Conservation (phyloP, 2,113 vertebrate genomes). For the Mohoua ochrocephala region DNA sequence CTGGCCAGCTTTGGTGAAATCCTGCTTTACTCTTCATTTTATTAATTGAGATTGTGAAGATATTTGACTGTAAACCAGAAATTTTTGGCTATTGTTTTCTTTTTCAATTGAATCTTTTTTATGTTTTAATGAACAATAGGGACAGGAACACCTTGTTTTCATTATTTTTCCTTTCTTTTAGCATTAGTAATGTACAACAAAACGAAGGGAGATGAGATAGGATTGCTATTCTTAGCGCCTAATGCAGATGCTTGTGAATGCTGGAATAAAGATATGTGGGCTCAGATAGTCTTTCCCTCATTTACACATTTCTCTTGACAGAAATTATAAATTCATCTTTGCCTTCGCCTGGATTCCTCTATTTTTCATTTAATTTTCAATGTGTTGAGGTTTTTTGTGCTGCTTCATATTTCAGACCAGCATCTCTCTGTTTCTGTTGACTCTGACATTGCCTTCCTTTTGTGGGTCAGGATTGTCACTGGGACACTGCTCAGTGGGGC, state of each 20-base stretch:
- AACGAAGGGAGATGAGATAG: conserved; percentile 26
- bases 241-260: not conserved
- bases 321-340: conserved; percentile 8
- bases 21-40: not conserved
- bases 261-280: not conserved
- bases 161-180: conserved; percentile 8
- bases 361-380: not conserved
- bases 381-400: not conserved
- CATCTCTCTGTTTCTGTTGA: not conserved
- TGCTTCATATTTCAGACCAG: not conserved
- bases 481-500: not conserved
- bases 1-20: not conserved
- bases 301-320: not conserved
- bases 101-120: not conserved
- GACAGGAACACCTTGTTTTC: not conserved
- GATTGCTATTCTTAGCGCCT: conserved; percentile 1
- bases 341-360: not conserved
- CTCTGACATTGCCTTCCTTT: not conserved
- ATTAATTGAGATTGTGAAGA: not conserved
- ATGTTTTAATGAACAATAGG: not conserved
- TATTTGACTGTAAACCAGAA: not conserved
- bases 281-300: not conserved
- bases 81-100: not conserved
- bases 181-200: not conserved
- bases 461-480: not conserved